Percentiles rank a stretch among this genome's conserved stretches.
Conservation (phyloP, 1,140 invertebrate genomes). For the Drosophila bocqueti region DNA sequence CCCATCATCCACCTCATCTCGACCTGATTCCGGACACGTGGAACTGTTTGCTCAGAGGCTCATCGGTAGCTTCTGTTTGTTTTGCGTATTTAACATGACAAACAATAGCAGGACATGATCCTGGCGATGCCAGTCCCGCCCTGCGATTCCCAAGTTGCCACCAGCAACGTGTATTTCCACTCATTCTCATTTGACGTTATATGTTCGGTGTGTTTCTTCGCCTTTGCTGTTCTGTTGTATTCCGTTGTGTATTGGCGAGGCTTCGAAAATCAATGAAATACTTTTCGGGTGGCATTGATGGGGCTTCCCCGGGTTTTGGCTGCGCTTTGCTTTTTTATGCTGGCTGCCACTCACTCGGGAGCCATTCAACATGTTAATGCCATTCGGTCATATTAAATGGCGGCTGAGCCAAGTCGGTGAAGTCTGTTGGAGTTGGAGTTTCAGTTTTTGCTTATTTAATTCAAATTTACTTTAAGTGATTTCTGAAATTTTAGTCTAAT, state of each 20-base stretch:
- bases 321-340: slow-evolving; percentile 74
- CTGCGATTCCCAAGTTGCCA: slow-evolving; percentile 32
- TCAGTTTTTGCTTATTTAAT: not conserved
- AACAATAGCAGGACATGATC: slow-evolving; percentile 38
- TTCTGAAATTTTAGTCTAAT: too few relatives aligned
- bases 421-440: not conserved
- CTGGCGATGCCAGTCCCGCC: slow-evolving; percentile 7
- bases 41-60: slow-evolving; percentile 55
- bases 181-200: slow-evolving; percentile 39
- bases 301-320: slow-evolving; percentile 73
- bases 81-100: slow-evolving; percentile 59
- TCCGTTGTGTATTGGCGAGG: slow-evolving; percentile 65
- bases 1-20: slow-evolving; percentile 42
- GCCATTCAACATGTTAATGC: slow-evolving; percentile 72
- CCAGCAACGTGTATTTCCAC: slow-evolving; percentile 40
- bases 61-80: slow-evolving; percentile 58
- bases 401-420: slow-evolving; percentile 28
- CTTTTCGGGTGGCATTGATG: slow-evolving; percentile 80
- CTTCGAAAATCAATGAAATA: slow-evolving; percentile 84
- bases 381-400: slow-evolving; percentile 52
- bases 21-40: slow-evolving; percentile 52
- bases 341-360: slow-evolving; percentile 54
- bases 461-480: not conserved
- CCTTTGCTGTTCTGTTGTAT: slow-evolving; percentile 23
- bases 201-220: slow-evolving; percentile 18